Conservation (phyloP, 2,113 vertebrate species). For the Rhinopithecus roxellana region DNA sequence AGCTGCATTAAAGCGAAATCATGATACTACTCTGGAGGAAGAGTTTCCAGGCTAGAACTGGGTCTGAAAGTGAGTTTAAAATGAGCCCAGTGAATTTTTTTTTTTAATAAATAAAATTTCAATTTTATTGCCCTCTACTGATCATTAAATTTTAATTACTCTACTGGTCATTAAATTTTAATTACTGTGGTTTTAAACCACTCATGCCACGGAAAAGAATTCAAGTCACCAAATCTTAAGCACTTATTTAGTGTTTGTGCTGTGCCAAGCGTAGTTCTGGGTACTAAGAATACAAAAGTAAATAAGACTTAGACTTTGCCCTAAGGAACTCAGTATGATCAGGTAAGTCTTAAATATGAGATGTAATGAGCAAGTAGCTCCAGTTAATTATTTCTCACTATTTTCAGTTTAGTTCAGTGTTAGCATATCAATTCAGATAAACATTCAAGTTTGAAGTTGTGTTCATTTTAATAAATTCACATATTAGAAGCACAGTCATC, state of each 20-base stretch:
- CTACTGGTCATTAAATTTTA: neutral
- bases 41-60: neutral
- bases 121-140: constrained; percentile 34
- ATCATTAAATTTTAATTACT: neutral
- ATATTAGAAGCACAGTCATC: neutral
- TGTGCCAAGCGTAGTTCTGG: neutral
- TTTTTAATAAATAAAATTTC: neutral
- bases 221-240: neutral
- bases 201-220: neutral
- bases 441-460: neutral
- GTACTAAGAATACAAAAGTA: neutral
- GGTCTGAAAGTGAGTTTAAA: neutral
- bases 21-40: neutral
- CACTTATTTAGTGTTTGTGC: neutral
- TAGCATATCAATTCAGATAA: neutral
- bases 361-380: neutral
- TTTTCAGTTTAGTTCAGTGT: neutral
- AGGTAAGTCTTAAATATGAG: neutral
- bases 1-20: neutral
- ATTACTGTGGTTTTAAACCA: neutral
- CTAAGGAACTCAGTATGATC: neutral
- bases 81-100: neutral
- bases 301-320: neutral
- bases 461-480: neutral
- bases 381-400: neutral